These are phyloP conservation scores for Lacanobia wlatinum DNA, from an alignment of 2,888 invertebrate genomes.

Conservation along the genomic window DNA sequence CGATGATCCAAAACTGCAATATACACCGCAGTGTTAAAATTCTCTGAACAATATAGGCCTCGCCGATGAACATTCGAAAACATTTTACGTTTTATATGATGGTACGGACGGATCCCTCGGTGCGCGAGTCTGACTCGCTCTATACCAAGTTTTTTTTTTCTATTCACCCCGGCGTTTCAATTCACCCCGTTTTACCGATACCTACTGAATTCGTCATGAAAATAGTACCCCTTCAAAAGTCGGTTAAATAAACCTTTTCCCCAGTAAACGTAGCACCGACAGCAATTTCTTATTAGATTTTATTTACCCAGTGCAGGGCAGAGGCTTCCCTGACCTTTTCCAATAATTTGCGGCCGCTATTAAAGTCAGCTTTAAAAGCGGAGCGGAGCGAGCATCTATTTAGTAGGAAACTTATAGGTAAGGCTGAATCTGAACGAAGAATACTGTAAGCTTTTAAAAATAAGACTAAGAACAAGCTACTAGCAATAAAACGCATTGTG, in stretches of 20 bases:
- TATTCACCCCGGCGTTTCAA: background rate
- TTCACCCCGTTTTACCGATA: too few relatives aligned
- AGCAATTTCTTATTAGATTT: conserved; percentile 14
- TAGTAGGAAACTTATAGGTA: conserved; percentile 24
- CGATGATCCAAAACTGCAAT: too few relatives aligned
- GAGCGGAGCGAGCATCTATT: background rate
- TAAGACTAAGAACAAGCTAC: background rate
- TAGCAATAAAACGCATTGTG: background rate
- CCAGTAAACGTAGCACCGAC: background rate
- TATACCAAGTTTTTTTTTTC: too few relatives aligned
- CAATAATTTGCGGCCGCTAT: conserved; percentile 32
- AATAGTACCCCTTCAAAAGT: background rate
- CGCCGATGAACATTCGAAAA: too few relatives aligned
- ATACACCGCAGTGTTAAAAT: too few relatives aligned
- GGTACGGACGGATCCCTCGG: too few relatives aligned
- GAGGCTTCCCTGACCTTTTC: conserved; percentile 15
- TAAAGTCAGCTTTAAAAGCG: conserved; percentile 32
- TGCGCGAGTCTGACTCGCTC: too few relatives aligned
- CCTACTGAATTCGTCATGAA: background rate
- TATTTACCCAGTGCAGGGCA: conserved; percentile 8
- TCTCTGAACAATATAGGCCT: too few relatives aligned
- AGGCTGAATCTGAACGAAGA: background rate
- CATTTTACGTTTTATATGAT: too few relatives aligned
- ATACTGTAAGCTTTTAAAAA: conserved; percentile 17
- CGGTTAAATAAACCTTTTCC: background rate